Conservation (phyloP, 1,140 invertebrate species). For the Heliothis virescens region DNA sequence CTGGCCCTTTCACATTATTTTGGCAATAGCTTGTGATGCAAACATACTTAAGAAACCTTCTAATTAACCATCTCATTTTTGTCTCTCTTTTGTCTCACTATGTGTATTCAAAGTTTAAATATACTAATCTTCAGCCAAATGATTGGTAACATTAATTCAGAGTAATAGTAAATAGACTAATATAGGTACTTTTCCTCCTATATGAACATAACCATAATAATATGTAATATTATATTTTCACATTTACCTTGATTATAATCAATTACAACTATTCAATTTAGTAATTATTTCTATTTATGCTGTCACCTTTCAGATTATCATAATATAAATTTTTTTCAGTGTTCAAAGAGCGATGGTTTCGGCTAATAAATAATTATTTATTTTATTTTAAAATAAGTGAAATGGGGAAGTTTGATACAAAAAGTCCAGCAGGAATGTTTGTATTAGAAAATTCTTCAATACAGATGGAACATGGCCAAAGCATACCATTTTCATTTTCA, state of each 20-base stretch:
- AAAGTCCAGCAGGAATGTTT: slow-evolving; percentile 89
- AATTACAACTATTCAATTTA: too few species aligned
- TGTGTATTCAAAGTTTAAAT: too few species aligned
- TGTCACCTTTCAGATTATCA: neutral
- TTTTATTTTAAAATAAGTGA: slow-evolving; percentile 92
- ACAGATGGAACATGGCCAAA: slow-evolving; percentile 87
- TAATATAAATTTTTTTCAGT: slow-evolving; percentile 68
- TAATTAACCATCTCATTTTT: too few species aligned
- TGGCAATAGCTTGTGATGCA: neutral
- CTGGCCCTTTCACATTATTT: slow-evolving; percentile 1
- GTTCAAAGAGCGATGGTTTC: slow-evolving; percentile 91
- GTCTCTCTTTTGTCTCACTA: too few species aligned
- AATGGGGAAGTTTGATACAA: slow-evolving; percentile 88
- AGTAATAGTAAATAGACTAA: too few species aligned
- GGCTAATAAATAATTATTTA: slow-evolving; percentile 89
- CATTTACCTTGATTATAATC: too few species aligned
- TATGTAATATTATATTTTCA: too few species aligned
- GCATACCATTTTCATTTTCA: slow-evolving; percentile 89
- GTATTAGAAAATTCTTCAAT: slow-evolving; percentile 90
- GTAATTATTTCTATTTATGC: neutral
- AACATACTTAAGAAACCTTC: neutral
- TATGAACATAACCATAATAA: too few species aligned
- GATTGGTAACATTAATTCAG: too few species aligned
- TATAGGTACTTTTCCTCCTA: too few species aligned
- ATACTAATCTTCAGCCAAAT: too few species aligned